A percentile compares a stretch with the other conserved stretches of the same genome.
phyloP scores from a whole-genome alignment of 2,888 invertebrate species.

The Serripes groenlandicus region DNA sequence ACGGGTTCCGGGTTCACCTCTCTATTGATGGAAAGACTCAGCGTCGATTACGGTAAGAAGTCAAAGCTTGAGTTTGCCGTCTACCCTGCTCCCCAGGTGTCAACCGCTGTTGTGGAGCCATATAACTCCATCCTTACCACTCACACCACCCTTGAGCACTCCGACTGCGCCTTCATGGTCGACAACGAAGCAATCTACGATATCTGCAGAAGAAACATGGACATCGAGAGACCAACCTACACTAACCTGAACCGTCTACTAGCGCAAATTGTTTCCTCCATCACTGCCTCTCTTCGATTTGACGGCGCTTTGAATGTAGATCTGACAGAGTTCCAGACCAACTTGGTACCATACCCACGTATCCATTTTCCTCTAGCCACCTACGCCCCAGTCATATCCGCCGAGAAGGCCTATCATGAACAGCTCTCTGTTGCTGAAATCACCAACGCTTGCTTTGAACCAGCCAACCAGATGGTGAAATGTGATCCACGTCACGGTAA shows the following conservation, averaged over 20 bases:
- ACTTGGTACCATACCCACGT: slow-evolving; percentile 85
- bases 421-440: slow-evolving; percentile 87
- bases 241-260: slow-evolving; percentile 5
- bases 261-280: too few relatives aligned
- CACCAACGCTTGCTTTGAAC: slow-evolving; percentile 92
- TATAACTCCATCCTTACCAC: slow-evolving; percentile 11
- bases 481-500: slow-evolving; percentile 88
- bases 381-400: slow-evolving; percentile 97
- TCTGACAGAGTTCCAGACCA: too few relatives aligned
- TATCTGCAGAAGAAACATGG: slow-evolving; percentile 21
- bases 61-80: too few relatives aligned
- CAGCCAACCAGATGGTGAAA: slow-evolving; percentile 96
- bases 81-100: slow-evolving; percentile 15
- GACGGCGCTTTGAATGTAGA: too few relatives aligned
- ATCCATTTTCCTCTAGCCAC: slow-evolving; percentile 95
- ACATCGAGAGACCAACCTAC: slow-evolving; percentile 16
- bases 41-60: slow-evolving; percentile 16
- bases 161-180: slow-evolving; percentile 21
- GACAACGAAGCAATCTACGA: slow-evolving; percentile 33
- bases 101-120: slow-evolving; percentile 6
- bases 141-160: slow-evolving; percentile 15
- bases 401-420: slow-evolving; percentile 96
- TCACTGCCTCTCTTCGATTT: too few relatives aligned
- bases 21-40: slow-evolving; percentile 15
- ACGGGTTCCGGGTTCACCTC: slow-evolving; percentile 18